A percentile compares a stretch with the other conserved stretches of the same genome.
Evolutionary conservation across 2,797 vertebrate genomes (phyloP).

Genomic region (Melanotaenia parkinsoni): DNA sequence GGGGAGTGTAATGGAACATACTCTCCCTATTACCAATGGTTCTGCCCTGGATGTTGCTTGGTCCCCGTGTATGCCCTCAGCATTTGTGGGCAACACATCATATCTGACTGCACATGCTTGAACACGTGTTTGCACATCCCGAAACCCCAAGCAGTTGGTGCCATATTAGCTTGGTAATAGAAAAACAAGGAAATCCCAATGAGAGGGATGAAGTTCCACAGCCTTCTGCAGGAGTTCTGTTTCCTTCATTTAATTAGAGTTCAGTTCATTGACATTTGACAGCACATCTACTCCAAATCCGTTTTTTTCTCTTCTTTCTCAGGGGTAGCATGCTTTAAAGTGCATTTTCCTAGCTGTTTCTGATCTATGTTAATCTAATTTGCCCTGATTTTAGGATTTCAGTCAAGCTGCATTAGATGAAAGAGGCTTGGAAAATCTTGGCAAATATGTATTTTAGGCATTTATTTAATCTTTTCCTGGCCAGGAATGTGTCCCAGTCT

Average conservation of each 20-base stretch:
- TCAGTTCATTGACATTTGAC: slow-evolving; percentile 46
- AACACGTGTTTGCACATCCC: slow-evolving; percentile 46
- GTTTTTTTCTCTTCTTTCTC: not conserved
- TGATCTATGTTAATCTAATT: slow-evolving; percentile 34
- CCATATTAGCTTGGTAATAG: slow-evolving; percentile 24
- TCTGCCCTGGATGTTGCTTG: slow-evolving; percentile 50
- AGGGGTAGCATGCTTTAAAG: slow-evolving; percentile 19
- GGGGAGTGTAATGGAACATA: slow-evolving; percentile 62
- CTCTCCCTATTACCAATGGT: slow-evolving; percentile 63
- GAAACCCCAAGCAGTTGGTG: slow-evolving; percentile 37
- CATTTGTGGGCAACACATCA: slow-evolving; percentile 19
- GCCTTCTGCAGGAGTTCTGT: slow-evolving; percentile 24
- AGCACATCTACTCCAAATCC: slow-evolving; percentile 17
- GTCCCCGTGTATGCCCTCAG: slow-evolving; percentile 31
- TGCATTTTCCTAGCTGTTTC: slow-evolving; percentile 20
- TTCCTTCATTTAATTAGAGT: slow-evolving; percentile 54
- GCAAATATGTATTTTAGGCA: slow-evolving; percentile 34
- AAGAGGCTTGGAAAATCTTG: slow-evolving; percentile 29
- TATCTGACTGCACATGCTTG: slow-evolving; percentile 53
- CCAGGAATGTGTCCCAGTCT: slow-evolving; percentile 13
- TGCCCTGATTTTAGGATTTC: slow-evolving; percentile 17
- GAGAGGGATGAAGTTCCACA: slow-evolving; percentile 23
- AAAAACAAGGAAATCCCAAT: slow-evolving; percentile 40
- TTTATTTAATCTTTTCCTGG: slow-evolving; percentile 38
- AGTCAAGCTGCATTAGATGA: slow-evolving; percentile 28